phyloP scores from a whole-genome alignment of 2,113 vertebrate species.

The Meriones unguiculatus region DNA sequence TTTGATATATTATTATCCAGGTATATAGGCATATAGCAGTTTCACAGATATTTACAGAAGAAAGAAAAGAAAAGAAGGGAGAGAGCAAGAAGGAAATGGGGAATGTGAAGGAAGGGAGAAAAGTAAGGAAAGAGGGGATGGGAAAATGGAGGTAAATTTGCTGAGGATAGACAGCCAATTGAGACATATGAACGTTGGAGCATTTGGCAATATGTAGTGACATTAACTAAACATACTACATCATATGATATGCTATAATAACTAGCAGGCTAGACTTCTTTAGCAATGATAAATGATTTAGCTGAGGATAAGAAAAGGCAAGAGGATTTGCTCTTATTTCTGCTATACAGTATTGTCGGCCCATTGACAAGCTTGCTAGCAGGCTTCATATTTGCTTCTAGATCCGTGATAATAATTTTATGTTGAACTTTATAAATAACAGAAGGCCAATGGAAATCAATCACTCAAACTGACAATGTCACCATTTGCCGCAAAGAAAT shows the following conservation, averaged over 20 bases:
- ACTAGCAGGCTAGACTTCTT: not conserved
- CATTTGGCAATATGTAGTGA: not conserved
- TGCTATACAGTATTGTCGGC: not conserved
- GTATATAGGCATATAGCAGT: not conserved
- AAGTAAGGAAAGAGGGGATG: too few species aligned
- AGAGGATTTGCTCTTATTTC: not conserved
- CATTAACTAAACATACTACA: not conserved
- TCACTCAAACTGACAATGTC: not conserved
- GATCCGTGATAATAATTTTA: not conserved
- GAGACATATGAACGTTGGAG: not conserved
- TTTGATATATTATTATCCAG: not conserved
- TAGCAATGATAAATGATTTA: not conserved
- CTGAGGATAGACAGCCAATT: not conserved
- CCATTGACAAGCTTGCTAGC: not conserved
- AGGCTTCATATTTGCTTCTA: not conserved
- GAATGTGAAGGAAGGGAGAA: not conserved
- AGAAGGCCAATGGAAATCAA: conserved; percentile 42
- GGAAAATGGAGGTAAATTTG: not conserved
- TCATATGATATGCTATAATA: too few species aligned
- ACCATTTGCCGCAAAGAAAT: not conserved
- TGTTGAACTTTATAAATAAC: not conserved
- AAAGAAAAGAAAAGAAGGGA: not conserved
- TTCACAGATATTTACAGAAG: conserved; percentile 38
- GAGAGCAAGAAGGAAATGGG: not conserved
- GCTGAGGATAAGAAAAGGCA: not conserved